Evolutionary conservation across 2,113 vertebrate genomes (phyloP), one percentile per base, ranked within the genome.

Genomic region (Pollimyrus isidori): DNA sequence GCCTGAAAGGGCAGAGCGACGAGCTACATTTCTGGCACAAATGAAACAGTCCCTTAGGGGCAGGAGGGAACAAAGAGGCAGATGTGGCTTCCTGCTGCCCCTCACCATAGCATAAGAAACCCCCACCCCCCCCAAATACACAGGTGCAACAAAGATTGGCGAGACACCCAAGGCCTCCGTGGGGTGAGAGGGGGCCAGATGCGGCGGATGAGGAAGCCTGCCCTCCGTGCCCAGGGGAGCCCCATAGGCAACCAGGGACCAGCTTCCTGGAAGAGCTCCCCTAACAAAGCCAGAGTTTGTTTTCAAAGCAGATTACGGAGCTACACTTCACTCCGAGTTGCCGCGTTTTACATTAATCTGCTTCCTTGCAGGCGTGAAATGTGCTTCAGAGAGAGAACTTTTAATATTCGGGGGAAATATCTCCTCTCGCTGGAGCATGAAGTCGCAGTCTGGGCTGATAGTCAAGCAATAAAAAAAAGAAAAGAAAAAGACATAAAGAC

Each of bases 21-120:
- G 96, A 95, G 96, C 95, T 95, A 94, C 96, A 96, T 95, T 96
- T 95, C 94, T 93, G 95, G 95, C 96, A 97, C 95, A 95, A 97
- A 96, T 96, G 97, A 97, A 96, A 95, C 97, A 94, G 94, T 96
- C 95, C 96, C 96, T 96, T 96, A 95, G 93, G 96, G 96, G 94
- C 88, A 73, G 90, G 35, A 48, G 39, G 49, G 95, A 96, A 97
- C 96, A 95, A 97, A 98, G 95, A 96, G 96, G 96, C 97, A 98
- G 97, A 97, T 98, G 97, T 96, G 96, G 95, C 95, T 95, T 97
- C 96, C 96, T 95, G 94, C 45, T 84, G 45, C 21, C 42, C 82
- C 82, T 3, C 45, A 7, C 39, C 30, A 82, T 45, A 84, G n/a
- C 13, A 21, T 82, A 45, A 39, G 19, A 82, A 82, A 45, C 39